phyloP scores from a whole-genome alignment of 2,797 vertebrate genomes.

The Falco berigora region DNA sequence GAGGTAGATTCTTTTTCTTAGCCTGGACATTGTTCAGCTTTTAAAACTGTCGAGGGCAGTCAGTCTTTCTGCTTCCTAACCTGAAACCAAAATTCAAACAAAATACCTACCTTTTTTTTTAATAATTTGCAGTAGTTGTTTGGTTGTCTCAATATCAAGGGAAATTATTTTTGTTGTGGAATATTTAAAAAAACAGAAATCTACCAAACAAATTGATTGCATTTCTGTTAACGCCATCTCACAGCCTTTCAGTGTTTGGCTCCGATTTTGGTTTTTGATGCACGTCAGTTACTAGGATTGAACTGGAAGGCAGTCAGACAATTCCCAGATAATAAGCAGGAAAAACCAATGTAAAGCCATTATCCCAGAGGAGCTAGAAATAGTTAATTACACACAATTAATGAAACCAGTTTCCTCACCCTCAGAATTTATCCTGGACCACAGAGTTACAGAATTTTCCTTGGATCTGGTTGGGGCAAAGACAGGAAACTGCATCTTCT shows the following conservation, averaged over 20 bases:
- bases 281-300: neutral
- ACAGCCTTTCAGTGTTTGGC: neutral
- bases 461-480: constrained; percentile 36
- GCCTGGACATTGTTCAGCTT: neutral
- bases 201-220: neutral
- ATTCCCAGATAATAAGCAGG: neutral
- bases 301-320: neutral
- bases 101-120: neutral
- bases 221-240: neutral
- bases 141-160: neutral
- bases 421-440: neutral
- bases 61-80: neutral
- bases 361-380: constrained; percentile 9
- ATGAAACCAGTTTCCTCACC: neutral
- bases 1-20: neutral
- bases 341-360: neutral
- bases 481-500: constrained; percentile 67
- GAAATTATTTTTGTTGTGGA: neutral
- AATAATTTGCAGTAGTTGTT: neutral
- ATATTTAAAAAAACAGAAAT: neutral
- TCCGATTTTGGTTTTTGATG: neutral
- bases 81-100: neutral
- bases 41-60: neutral
- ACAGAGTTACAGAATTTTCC: constrained; percentile 12
- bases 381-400: constrained; percentile 3